Evolutionary conservation across 2,113 vertebrate genomes (phyloP).

Genomic region (Cervus canadensis): DNA sequence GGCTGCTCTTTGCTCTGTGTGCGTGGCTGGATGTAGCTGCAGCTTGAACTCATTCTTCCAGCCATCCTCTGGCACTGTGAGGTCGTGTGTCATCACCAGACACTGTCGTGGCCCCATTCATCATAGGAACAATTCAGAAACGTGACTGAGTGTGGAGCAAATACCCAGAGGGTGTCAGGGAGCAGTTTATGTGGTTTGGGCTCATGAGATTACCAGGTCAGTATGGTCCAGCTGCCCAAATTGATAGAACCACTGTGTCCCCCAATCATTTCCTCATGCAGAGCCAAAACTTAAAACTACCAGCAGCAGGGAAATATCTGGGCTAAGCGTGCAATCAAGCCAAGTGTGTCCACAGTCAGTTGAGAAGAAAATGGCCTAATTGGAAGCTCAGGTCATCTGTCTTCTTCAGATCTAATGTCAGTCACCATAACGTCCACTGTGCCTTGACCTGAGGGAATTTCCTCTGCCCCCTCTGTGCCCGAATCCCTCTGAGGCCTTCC

Average conservation of each 20-base stretch:
- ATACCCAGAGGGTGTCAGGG: background rate
- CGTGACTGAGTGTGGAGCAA: background rate
- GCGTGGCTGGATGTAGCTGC: background rate
- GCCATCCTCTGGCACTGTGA: background rate
- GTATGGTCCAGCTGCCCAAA: background rate
- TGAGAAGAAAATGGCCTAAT: background rate
- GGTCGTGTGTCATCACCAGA: background rate
- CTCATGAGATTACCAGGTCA: background rate
- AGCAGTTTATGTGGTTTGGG: background rate
- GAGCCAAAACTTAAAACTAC: background rate
- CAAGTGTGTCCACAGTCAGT: background rate
- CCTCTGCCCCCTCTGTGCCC: background rate
- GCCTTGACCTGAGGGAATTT: background rate
- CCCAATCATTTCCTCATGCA: background rate
- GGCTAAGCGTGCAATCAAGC: background rate
- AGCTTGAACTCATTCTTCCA: background rate
- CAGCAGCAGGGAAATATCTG: background rate
- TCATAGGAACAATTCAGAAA: background rate
- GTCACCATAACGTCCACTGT: background rate
- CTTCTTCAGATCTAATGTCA: background rate
- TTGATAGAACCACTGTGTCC: background rate
- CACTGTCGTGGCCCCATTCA: background rate
- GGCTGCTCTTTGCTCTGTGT: background rate
- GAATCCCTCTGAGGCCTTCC: background rate
- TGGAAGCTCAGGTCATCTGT: background rate